A percentile compares a stretch with the other conserved stretches of the same genome.
phyloP scores from a whole-genome alignment of 2,888 invertebrate species.

The Drosophila paramelanica region DNA sequence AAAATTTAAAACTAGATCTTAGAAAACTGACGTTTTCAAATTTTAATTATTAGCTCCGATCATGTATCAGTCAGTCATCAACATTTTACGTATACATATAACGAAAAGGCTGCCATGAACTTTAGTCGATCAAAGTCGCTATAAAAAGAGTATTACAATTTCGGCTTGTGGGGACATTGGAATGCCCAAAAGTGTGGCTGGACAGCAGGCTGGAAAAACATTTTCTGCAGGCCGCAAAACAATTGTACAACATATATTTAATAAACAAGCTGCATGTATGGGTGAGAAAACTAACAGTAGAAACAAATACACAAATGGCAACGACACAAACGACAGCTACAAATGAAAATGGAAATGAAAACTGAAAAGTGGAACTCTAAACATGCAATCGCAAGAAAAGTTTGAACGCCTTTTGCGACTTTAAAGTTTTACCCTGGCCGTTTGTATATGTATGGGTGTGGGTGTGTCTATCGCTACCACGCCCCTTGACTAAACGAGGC shows the following conservation, averaged over 20 bases:
- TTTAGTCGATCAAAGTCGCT: too few species aligned
- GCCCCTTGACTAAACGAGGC: constrained; percentile 5
- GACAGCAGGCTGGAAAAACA: constrained; percentile 44
- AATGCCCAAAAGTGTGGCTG: neutral
- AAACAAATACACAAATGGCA: constrained; percentile 26
- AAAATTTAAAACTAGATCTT: too few species aligned
- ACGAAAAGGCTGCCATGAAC: too few species aligned
- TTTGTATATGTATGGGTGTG: constrained; percentile 1
- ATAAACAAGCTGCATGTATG: constrained; percentile 60
- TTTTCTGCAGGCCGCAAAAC: constrained; percentile 63
- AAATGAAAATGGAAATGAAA: constrained; percentile 36
- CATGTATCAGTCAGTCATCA: too few species aligned
- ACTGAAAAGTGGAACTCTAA: constrained; percentile 25
- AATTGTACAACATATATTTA: constrained; percentile 70
- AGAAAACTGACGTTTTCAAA: too few species aligned
- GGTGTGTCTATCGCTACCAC: constrained; percentile 10
- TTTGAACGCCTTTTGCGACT: constrained; percentile 49
- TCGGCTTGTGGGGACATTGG: constrained; percentile 3
- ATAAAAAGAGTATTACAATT: constrained; percentile 12
- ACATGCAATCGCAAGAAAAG: constrained; percentile 54
- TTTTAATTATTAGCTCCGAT: too few species aligned
- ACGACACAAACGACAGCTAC: constrained; percentile 33
- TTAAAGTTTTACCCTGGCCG: constrained; percentile 43
- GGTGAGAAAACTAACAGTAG: constrained; percentile 38
- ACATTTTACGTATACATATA: too few species aligned